phyloP scores from a whole-genome alignment of 2,797 vertebrate genomes.

The Acropternis orthonyx region DNA sequence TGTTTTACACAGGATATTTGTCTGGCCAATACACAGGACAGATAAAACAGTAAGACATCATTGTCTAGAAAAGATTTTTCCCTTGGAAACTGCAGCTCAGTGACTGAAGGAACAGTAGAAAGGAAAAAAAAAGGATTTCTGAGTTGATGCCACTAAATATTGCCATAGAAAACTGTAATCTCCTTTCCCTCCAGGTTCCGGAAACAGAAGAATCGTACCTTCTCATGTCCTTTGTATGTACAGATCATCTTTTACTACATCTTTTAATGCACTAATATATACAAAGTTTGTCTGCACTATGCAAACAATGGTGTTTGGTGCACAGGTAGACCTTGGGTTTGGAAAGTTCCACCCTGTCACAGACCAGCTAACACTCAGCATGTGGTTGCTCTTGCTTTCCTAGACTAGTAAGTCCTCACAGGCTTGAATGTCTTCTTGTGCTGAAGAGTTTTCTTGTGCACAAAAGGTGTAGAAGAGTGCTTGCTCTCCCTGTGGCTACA shows the following conservation, averaged over 20 bases:
- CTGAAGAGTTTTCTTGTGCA: not conserved
- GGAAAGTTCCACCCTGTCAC: not conserved
- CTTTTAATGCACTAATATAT: not conserved
- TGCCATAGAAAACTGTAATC: not conserved
- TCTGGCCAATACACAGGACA: not conserved
- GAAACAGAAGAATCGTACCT: not conserved
- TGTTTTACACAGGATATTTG: not conserved
- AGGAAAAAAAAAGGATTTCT: not conserved
- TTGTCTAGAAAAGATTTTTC: not conserved
- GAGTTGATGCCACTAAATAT: not conserved
- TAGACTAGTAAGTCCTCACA: not conserved
- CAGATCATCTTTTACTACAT: not conserved
- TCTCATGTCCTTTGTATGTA: not conserved
- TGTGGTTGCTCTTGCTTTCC: not conserved
- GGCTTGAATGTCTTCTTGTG: not conserved
- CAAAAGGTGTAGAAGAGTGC: not conserved
- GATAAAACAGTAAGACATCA: not conserved
- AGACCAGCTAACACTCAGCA: not conserved
- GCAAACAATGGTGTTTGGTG: not conserved
- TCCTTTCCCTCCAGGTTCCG: not conserved
- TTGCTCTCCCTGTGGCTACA: not conserved
- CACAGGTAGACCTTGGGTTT: not conserved
- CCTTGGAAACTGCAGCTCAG: not conserved
- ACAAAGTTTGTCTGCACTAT: not conserved
- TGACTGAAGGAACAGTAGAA: not conserved